These are phyloP conservation scores for Adelosebastes latens DNA, from an alignment of 2,797 vertebrate species.

Conservation along the genomic window DNA sequence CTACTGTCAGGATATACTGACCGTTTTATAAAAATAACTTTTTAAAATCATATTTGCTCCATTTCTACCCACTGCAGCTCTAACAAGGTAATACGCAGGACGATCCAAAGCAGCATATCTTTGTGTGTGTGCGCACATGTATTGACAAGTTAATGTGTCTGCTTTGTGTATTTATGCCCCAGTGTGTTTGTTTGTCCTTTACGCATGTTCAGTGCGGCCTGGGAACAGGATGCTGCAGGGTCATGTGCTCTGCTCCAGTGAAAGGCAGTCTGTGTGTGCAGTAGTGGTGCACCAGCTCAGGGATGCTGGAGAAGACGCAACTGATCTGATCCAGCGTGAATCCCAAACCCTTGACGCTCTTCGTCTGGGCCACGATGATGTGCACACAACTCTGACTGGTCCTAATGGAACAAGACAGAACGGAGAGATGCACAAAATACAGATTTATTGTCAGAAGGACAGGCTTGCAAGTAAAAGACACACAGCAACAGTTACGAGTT, in stretches of 20 bases:
- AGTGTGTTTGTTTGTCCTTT: conserved; percentile 20
- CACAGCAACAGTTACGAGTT: not conserved
- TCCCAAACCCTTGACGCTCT: conserved; percentile 90
- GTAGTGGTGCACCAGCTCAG: conserved; percentile 92
- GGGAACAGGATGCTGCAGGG: conserved; percentile 88
- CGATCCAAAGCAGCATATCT: conserved; percentile 45
- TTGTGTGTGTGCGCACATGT: conserved; percentile 9
- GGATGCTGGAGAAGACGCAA: conserved; percentile 90
- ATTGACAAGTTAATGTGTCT: conserved; percentile 23
- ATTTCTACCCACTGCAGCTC: too few species aligned
- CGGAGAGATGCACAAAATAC: not conserved
- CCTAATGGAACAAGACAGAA: conserved; percentile 57
- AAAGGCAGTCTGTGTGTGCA: conserved; percentile 92
- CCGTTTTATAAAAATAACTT: too few species aligned
- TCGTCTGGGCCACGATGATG: conserved; percentile 97
- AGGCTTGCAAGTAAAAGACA: not conserved
- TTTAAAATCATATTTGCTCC: too few species aligned
- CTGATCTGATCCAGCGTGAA: conserved; percentile 94
- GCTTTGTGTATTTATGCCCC: conserved; percentile 12
- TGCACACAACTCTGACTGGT: conserved; percentile 95
- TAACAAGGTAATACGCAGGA: not conserved
- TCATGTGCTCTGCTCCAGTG: conserved; percentile 95
- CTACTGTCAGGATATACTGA: too few species aligned
- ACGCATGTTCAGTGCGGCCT: conserved; percentile 71
- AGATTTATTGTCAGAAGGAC: not conserved